phyloP scores from a whole-genome alignment of 2,888 invertebrate genomes.

The Nemapogon koenigi region DNA sequence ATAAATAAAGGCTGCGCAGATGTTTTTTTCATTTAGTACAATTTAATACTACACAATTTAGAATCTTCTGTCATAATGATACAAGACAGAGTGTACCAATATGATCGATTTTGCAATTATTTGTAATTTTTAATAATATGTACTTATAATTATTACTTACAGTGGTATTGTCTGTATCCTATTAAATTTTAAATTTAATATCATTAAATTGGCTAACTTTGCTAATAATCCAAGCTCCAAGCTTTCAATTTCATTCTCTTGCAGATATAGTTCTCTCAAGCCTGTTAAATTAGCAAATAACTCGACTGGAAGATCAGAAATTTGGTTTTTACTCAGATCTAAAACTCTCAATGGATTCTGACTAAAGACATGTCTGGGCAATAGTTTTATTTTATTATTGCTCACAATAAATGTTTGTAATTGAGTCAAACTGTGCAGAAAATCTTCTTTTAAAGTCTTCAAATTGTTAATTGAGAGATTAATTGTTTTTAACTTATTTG shows the following conservation, averaged over 20 bases:
- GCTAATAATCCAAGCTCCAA: not conserved
- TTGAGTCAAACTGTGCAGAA: not conserved
- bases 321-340: constrained; percentile 1
- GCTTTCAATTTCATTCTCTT: not conserved
- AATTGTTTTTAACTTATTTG: not conserved
- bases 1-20: too few relatives aligned
- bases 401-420: not conserved
- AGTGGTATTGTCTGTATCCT: not conserved
- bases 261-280: constrained; percentile 1
- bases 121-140: not conserved
- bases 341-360: not conserved
- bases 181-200: constrained; percentile 1
- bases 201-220: not conserved
- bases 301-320: not conserved
- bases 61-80: too few relatives aligned
- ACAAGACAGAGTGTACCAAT: too few relatives aligned
- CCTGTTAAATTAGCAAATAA: constrained; percentile 1
- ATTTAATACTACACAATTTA: too few relatives aligned
- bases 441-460: not conserved
- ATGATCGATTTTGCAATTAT: too few relatives aligned
- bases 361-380: not conserved
- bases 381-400: not conserved
- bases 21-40: too few relatives aligned
- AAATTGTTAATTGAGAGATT: not conserved
- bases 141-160: constrained; percentile 1